phyloP scores from a whole-genome alignment of 2,888 invertebrate genomes.

The Macaria liturata region DNA sequence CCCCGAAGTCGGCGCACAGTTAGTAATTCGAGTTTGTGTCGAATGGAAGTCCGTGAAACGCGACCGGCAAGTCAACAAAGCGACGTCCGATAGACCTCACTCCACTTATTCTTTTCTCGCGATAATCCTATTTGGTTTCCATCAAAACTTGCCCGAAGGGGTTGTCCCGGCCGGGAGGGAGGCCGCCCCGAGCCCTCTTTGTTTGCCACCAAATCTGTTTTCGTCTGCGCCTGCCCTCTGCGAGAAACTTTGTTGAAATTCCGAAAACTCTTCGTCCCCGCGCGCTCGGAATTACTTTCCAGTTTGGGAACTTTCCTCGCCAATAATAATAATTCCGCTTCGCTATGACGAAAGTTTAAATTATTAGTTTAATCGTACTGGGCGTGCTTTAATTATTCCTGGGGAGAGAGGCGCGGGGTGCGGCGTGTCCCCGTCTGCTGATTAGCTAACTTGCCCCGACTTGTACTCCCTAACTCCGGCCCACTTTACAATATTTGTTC shows the following conservation, averaged over 20 bases:
- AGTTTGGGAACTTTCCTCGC: constrained; percentile 72
- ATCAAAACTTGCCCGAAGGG: constrained; percentile 77
- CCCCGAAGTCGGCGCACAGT: constrained; percentile 29
- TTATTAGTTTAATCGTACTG: constrained; percentile 80
- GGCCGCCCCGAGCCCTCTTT: constrained; percentile 50
- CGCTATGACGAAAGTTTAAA: constrained; percentile 79
- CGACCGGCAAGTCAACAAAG: constrained; percentile 51
- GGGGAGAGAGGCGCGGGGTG: constrained; percentile 19
- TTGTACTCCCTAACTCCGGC: constrained; percentile 41
- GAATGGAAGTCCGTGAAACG: constrained; percentile 34
- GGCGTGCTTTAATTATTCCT: constrained; percentile 70
- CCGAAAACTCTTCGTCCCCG: constrained; percentile 57
- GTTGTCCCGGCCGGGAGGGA: constrained; percentile 46
- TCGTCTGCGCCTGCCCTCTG: constrained; percentile 57
- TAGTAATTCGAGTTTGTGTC: constrained; percentile 38
- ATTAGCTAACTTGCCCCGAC: constrained; percentile 54
- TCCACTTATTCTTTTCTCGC: constrained; percentile 73
- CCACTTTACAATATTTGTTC: constrained; percentile 57
- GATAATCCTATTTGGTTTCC: constrained; percentile 80
- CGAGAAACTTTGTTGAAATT: constrained; percentile 68
- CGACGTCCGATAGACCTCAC: constrained; percentile 57
- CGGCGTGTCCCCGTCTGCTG: constrained; percentile 47
- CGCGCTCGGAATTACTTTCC: constrained; percentile 71
- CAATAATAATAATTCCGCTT: constrained; percentile 78
- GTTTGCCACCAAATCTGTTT: constrained; percentile 79